These are phyloP conservation scores for Vidua chalybeata DNA, from an alignment of 2,113 vertebrate species.

Conservation along the genomic window DNA sequence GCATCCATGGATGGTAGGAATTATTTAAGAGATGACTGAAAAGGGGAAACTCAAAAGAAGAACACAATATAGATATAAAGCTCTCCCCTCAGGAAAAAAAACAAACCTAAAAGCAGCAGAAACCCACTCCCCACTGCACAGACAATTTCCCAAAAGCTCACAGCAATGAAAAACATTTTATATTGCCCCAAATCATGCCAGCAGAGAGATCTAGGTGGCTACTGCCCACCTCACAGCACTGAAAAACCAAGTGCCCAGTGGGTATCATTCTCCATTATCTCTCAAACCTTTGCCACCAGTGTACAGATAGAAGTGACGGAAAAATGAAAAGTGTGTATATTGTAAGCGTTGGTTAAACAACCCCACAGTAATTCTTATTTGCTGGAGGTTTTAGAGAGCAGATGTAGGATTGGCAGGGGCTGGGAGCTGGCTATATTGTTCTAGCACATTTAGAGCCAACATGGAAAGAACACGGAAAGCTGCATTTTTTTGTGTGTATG, in stretches of 20 bases:
- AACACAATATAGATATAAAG: slow-evolving; percentile 28
- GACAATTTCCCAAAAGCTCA: slow-evolving; percentile 68
- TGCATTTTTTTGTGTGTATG: slow-evolving; percentile 50
- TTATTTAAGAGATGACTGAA: slow-evolving; percentile 75
- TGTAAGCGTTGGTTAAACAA: slow-evolving; percentile 86
- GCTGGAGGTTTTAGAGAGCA: slow-evolving; percentile 88
- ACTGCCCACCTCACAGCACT: slow-evolving; percentile 54
- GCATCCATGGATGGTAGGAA: slow-evolving; percentile 63
- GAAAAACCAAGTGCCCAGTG: slow-evolving; percentile 39
- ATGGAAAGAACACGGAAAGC: slow-evolving; percentile 74
- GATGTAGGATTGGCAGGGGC: slow-evolving; percentile 83
- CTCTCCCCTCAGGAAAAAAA: not conserved
- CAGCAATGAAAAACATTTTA: slow-evolving; percentile 74
- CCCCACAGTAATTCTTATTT: slow-evolving; percentile 84
- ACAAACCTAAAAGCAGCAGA: not conserved
- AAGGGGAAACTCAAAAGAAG: slow-evolving; percentile 68
- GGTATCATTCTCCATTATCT: slow-evolving; percentile 79
- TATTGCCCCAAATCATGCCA: slow-evolving; percentile 68
- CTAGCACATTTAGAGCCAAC: slow-evolving; percentile 76
- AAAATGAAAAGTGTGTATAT: slow-evolving; percentile 80
- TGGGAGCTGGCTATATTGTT: slow-evolving; percentile 79
- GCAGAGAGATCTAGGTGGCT: slow-evolving; percentile 65
- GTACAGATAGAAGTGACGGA: slow-evolving; percentile 55
- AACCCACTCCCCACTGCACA: not conserved
- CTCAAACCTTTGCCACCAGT: slow-evolving; percentile 78